These are phyloP conservation scores for Lampris incognitus DNA, from an alignment of 2,113 vertebrate genomes.

Conservation along the genomic window DNA sequence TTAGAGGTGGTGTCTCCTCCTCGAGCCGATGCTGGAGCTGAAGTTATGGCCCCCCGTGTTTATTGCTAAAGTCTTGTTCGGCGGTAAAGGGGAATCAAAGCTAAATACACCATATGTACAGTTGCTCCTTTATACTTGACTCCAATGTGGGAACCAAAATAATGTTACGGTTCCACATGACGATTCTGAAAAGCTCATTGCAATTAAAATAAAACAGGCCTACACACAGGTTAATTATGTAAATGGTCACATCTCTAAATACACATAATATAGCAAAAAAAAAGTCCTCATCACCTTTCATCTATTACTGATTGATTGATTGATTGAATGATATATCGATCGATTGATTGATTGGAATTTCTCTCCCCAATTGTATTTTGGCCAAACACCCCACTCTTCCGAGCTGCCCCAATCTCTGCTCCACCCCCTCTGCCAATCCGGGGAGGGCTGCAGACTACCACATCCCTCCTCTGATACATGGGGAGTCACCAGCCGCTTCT, in stretches of 20 bases:
- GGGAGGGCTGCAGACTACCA: too few relatives aligned
- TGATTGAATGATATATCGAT: too few relatives aligned
- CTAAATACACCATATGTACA: not conserved
- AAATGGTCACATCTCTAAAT: not conserved
- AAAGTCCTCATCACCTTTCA: too few relatives aligned
- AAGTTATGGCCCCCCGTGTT: constrained; percentile 36
- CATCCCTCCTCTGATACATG: too few relatives aligned
- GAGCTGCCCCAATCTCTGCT: too few relatives aligned
- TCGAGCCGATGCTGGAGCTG: constrained; percentile 19
- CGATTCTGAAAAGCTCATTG: not conserved
- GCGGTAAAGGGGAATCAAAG: constrained; percentile 24
- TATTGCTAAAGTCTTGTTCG: constrained; percentile 49
- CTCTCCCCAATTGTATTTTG: too few relatives aligned
- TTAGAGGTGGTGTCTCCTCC: constrained; percentile 43
- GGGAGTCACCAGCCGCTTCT: too few relatives aligned
- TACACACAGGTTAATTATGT: not conserved
- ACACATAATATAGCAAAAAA: not conserved
- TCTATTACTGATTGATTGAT: too few relatives aligned
- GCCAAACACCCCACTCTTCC: too few relatives aligned
- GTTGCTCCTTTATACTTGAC: constrained; percentile 4
- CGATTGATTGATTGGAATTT: too few relatives aligned
- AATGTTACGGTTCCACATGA: constrained; percentile 1
- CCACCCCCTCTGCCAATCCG: too few relatives aligned
- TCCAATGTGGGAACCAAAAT: not conserved
- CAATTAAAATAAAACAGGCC: not conserved